Conservation (phyloP, 1,140 invertebrate species). For the Zophobas morio region DNA sequence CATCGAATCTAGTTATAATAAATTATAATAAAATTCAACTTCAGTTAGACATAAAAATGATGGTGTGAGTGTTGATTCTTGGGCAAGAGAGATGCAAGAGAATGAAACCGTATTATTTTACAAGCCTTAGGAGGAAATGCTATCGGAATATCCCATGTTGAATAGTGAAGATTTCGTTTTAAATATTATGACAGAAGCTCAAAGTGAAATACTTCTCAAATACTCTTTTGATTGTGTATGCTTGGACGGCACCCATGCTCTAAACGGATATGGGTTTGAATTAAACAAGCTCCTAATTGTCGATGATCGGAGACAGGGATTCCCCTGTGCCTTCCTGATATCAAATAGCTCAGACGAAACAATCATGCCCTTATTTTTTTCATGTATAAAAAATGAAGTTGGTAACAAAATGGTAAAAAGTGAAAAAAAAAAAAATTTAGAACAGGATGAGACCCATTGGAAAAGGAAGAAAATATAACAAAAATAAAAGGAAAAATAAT, state of each 20-base stretch:
- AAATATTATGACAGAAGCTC: slow-evolving; percentile 48
- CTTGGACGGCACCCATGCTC: slow-evolving; percentile 38
- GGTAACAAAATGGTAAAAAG: not conserved
- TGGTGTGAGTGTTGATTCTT: slow-evolving; percentile 42
- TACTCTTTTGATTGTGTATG: slow-evolving; percentile 48
- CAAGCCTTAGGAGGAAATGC: slow-evolving; percentile 42
- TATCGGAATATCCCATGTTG: slow-evolving; percentile 34
- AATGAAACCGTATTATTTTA: slow-evolving; percentile 49
- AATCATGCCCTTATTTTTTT: slow-evolving; percentile 46
- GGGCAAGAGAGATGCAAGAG: slow-evolving; percentile 40
- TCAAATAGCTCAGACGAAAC: slow-evolving; percentile 25
- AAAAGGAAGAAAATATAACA: too few relatives aligned
- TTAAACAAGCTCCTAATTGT: slow-evolving; percentile 9
- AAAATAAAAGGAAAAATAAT: too few relatives aligned
- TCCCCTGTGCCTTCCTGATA: slow-evolving; percentile 34
- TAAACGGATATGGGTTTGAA: slow-evolving; percentile 44
- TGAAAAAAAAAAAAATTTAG: too few relatives aligned
- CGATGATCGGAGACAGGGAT: slow-evolving; percentile 37
- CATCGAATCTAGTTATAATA: too few relatives aligned
- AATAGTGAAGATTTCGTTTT: slow-evolving; percentile 52
- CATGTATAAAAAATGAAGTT: slow-evolving; percentile 36
- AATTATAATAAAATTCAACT: too few relatives aligned
- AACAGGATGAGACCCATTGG: too few relatives aligned
- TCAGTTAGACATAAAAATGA: slow-evolving; percentile 46
- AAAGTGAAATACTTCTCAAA: slow-evolving; percentile 32